Evolutionary conservation across 1,140 invertebrate species (phyloP).

Genomic region (Lucilia sericata): DNA sequence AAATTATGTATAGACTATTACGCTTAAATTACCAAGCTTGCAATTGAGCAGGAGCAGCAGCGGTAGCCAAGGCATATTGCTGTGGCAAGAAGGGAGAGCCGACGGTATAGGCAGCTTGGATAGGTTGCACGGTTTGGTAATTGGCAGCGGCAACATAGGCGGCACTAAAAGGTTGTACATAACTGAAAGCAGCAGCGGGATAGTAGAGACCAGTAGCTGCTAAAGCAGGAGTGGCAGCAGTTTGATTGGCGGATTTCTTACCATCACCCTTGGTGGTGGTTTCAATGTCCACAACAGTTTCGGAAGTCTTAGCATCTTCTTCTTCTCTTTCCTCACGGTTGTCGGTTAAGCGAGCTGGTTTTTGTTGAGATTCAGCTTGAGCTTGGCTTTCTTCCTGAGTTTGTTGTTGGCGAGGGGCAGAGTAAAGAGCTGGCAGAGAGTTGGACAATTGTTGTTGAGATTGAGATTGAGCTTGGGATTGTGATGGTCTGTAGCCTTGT

Average conservation of each 20-base stretch:
- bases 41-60: conserved; percentile 44
- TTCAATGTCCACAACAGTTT: conserved; percentile 51
- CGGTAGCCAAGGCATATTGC: conserved; percentile 2
- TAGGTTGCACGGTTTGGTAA: conserved; percentile 27
- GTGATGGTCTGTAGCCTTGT: not conserved
- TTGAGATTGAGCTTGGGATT: not conserved
- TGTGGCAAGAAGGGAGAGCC: conserved; percentile 34
- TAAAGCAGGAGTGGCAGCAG: not conserved
- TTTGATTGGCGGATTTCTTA: not conserved
- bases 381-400: not conserved
- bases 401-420: not conserved
- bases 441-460: not conserved
- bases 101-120: conserved; percentile 52
- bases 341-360: conserved; percentile 57
- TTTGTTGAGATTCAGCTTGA: conserved; percentile 36
- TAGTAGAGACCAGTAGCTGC: conserved; percentile 30
- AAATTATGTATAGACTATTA: conserved; percentile 1
- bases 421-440: not conserved
- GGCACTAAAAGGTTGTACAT: conserved; percentile 9
- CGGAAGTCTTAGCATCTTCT: conserved; percentile 55
- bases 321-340: conserved; percentile 59
- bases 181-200: conserved; percentile 27
- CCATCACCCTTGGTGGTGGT: conserved; percentile 12
- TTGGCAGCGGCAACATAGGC: conserved; percentile 46
- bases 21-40: conserved; percentile 43